Evolutionary conservation across 2,113 vertebrate species (phyloP), one percentile per base, ranked within the genome.

Genomic region (Abramis brama): DNA sequence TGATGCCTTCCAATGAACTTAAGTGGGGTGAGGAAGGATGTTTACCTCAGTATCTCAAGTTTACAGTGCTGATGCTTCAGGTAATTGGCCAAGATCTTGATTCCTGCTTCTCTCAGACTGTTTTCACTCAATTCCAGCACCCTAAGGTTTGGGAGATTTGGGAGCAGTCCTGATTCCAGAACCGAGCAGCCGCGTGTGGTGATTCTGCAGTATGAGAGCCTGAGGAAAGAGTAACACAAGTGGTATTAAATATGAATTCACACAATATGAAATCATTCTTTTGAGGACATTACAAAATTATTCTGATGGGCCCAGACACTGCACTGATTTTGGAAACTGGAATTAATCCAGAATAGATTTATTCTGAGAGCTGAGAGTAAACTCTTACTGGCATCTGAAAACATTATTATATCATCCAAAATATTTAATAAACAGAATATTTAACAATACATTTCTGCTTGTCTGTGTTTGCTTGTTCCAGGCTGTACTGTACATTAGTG

Each of bases 81-180:
- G 33, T 83, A 76, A 50, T 23, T 75, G n/a, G 84, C 80, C 7
- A 88, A 39, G 8, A 55, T 23, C 66, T 66, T 55, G 57, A 88
- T 80, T 74, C 84, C 87, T 36, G 87, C 4, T 77, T 88, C n/a
- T 30, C 80, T 79, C 50, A 88, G 76, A 70, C 85, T 88, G 81
- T 88, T 88, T 70, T 86, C 84, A 80, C 81, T 88, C 45, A 88
- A 76, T 81, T 88, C 87, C 50, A 88, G 17, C 59, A 74, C 78
- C 66, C 85, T 82, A 25, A 88, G 62, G 13, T 77, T 73, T 77
- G 71, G 62, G 47, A 88, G 83, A n/a, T 66, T 85, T 75, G 83
- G 87, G 50, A 88, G 66, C 6, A 88, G 87, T 55, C 57, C 59
- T 71, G 87, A 23, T 27, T 43, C 15, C 36, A 88, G 62, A 60